Percentiles rank a stretch among this genome's conserved stretches.
These are phyloP conservation scores for Ictidomys tridecemlineatus DNA, from an alignment of 2,113 vertebrate species.

Conservation along the genomic window DNA sequence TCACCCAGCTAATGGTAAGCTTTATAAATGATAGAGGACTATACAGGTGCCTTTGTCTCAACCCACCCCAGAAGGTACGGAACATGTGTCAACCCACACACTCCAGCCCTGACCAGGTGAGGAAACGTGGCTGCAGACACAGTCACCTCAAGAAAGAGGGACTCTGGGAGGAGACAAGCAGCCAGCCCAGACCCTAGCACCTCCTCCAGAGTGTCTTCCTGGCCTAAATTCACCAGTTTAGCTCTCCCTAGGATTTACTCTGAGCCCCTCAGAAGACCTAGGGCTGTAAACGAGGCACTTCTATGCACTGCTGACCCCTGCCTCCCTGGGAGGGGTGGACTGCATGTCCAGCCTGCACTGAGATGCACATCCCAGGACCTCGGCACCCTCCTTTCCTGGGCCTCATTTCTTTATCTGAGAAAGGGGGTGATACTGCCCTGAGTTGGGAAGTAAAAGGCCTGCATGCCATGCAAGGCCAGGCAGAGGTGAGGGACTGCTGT, in stretches of 20 bases:
- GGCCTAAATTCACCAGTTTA: background rate
- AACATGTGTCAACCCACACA: background rate
- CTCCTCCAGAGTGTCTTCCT: background rate
- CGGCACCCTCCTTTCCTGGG: background rate
- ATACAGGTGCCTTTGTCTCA: background rate
- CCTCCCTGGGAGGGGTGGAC: background rate
- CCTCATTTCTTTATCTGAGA: constrained; percentile 37
- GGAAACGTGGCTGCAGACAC: background rate
- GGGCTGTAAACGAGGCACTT: background rate
- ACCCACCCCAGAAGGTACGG: background rate
- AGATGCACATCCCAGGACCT: background rate
- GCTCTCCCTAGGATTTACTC: background rate
- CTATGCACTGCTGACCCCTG: accelerated
- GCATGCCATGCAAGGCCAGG: background rate
- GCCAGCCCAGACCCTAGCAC: background rate
- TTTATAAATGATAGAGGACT: background rate
- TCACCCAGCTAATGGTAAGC: background rate
- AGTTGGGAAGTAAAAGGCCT: background rate
- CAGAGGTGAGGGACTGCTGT: background rate
- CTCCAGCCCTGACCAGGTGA: background rate
- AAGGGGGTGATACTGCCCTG: background rate
- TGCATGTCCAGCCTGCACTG: background rate
- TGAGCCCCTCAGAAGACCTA: background rate
- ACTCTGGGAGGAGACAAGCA: background rate
- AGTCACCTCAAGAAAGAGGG: background rate